These are phyloP conservation scores for Enteromius viviparus DNA, from an alignment of 2,797 vertebrate genomes.

Conservation along the genomic window DNA sequence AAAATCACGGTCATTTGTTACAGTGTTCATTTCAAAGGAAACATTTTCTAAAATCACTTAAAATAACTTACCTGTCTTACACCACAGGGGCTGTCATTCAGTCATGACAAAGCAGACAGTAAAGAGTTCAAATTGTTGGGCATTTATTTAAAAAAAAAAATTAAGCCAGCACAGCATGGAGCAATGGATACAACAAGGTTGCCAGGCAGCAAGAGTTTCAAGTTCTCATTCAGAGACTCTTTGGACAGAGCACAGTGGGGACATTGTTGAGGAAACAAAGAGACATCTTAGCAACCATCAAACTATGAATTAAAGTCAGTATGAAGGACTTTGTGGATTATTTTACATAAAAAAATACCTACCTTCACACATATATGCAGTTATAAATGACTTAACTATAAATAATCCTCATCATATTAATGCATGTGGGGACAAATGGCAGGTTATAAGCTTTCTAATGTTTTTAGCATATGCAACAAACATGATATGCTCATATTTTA, in stretches of 20 bases:
- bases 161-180: constrained; percentile 4
- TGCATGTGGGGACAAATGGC: neutral
- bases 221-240: constrained; percentile 35
- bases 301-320: neutral
- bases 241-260: constrained; percentile 17
- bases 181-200: constrained; percentile 49
- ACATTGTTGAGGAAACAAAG: constrained; percentile 40
- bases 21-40: neutral
- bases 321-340: neutral
- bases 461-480: neutral
- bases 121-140: constrained; percentile 16
- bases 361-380: neutral
- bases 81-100: constrained; percentile 5
- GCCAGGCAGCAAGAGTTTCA: constrained; percentile 50
- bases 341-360: neutral
- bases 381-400: neutral
- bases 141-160: neutral
- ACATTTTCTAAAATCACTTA: neutral
- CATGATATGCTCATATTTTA: neutral
- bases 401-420: neutral
- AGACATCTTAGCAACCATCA: constrained; percentile 27
- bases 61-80: constrained; percentile 30
- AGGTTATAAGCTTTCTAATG: neutral
- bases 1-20: no score
- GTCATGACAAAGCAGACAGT: neutral